These are phyloP conservation scores for Pantelozetes paolii DNA, from an alignment of 2,888 invertebrate genomes.

Conservation along the genomic window DNA sequence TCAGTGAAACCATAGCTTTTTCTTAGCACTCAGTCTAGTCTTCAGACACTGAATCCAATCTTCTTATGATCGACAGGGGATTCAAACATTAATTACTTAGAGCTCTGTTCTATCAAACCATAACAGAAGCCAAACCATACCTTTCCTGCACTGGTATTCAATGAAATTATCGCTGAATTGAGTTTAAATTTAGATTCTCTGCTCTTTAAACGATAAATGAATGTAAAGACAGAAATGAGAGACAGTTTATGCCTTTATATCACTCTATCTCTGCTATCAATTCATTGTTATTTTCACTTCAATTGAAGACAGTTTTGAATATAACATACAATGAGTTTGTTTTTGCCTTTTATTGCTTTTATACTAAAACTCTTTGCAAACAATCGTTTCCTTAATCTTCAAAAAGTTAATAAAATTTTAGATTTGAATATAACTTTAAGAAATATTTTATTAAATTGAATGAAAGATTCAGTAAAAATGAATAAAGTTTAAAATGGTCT, in stretches of 20 bases:
- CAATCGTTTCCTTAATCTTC: not conserved
- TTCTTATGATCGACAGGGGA: constrained; percentile 14
- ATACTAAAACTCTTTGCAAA: not conserved
- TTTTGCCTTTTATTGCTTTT: not conserved
- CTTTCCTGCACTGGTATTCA: not conserved
- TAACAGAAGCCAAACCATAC: not conserved
- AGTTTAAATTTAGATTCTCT: not conserved
- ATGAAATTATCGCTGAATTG: not conserved
- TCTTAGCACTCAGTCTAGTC: not conserved
- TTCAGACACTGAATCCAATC: not conserved
- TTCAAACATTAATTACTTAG: constrained; percentile 27
- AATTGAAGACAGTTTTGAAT: constrained; percentile 16
- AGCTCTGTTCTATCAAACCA: not conserved
- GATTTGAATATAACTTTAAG: not conserved
- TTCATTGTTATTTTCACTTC: constrained; percentile 7
- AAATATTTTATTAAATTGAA: not conserved
- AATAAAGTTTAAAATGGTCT: no score
- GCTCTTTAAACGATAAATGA: not conserved
- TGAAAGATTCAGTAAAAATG: no score
- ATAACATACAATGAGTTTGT: not conserved
- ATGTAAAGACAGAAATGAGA: constrained; percentile 14
- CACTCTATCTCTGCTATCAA: constrained; percentile 4
- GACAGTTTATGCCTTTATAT: not conserved
- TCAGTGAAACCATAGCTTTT: not conserved
- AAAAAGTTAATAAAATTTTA: not conserved